Evolutionary conservation across 2,797 vertebrate species (phyloP).

Genomic region (Epinephelus awoara): DNA sequence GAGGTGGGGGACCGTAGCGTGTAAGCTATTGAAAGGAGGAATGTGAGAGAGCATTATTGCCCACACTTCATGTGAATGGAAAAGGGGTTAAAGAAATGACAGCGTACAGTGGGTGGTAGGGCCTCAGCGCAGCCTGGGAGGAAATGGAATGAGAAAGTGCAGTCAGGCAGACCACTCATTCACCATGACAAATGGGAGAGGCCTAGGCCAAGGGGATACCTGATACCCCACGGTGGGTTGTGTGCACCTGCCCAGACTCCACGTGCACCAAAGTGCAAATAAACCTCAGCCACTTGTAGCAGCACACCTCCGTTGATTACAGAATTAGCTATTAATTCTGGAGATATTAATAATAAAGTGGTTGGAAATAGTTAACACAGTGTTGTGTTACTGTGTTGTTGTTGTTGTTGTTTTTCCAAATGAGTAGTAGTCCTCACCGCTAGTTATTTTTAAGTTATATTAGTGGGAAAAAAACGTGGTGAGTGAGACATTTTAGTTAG

Average conservation of each 20-base stretch:
- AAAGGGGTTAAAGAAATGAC: slow-evolving; percentile 83
- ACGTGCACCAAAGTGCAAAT: slow-evolving; percentile 74
- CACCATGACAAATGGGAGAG: slow-evolving; percentile 87
- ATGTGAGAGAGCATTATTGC: slow-evolving; percentile 86
- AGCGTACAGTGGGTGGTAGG: slow-evolving; percentile 85
- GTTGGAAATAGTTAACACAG: background rate
- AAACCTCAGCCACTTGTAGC: slow-evolving; percentile 74
- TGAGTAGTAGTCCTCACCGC: rapidly evolving
- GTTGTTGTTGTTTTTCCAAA: background rate
- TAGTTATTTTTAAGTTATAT: slow-evolving; percentile 8
- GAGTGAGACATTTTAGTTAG: background rate
- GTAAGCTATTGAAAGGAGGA: slow-evolving; percentile 83
- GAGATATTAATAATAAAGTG: slow-evolving; percentile 4
- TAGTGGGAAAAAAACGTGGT: background rate
- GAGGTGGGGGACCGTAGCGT: slow-evolving; percentile 68
- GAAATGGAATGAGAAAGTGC: slow-evolving; percentile 88
- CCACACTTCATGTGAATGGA: slow-evolving; percentile 86
- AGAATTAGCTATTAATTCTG: slow-evolving; percentile 25
- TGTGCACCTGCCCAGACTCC: slow-evolving; percentile 78
- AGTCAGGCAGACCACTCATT: slow-evolving; percentile 86
- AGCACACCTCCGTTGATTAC: slow-evolving; percentile 42
- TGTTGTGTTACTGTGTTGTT: background rate
- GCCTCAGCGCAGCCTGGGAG: slow-evolving; percentile 80
- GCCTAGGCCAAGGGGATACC: slow-evolving; percentile 82
- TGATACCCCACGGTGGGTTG: slow-evolving; percentile 81